Percentiles rank a stretch among this genome's conserved stretches.
Conservation (phyloP, 2,888 invertebrate species). For the Lepidonotus clava region DNA sequence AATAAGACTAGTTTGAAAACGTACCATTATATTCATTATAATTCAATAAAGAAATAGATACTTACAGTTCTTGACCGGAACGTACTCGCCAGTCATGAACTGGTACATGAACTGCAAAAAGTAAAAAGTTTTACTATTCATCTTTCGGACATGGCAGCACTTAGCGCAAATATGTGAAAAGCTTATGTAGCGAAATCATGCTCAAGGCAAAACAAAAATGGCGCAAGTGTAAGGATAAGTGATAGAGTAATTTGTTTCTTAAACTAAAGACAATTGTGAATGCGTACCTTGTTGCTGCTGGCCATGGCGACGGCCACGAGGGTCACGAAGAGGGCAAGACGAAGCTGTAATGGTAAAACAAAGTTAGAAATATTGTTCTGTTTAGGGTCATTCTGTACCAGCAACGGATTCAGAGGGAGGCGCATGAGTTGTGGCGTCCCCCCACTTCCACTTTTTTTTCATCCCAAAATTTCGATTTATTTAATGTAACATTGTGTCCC, state of each 20-base stretch:
- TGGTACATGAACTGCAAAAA: background rate
- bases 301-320: background rate
- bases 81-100: constrained; percentile 6
- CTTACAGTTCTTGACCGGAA: background rate
- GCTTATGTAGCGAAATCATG: too few species aligned
- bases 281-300: background rate
- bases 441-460: background rate
- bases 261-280: too few species aligned
- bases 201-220: too few species aligned
- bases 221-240: too few species aligned
- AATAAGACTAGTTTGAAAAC: too few species aligned
- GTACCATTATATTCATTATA: too few species aligned
- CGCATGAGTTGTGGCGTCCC: background rate
- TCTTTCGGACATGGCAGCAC: too few species aligned
- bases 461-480: background rate
- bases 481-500: too few species aligned
- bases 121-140: background rate
- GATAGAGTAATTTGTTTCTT: too few species aligned
- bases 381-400: background rate
- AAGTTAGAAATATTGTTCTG: background rate
- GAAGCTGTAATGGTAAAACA: background rate
- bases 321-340: background rate
- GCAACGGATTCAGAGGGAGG: too few species aligned
- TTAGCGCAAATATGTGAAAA: too few species aligned
- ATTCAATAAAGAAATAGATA: too few species aligned